Evolutionary conservation across 2,888 invertebrate genomes (phyloP).

Genomic region (Pseudolycoriella hygida): DNA sequence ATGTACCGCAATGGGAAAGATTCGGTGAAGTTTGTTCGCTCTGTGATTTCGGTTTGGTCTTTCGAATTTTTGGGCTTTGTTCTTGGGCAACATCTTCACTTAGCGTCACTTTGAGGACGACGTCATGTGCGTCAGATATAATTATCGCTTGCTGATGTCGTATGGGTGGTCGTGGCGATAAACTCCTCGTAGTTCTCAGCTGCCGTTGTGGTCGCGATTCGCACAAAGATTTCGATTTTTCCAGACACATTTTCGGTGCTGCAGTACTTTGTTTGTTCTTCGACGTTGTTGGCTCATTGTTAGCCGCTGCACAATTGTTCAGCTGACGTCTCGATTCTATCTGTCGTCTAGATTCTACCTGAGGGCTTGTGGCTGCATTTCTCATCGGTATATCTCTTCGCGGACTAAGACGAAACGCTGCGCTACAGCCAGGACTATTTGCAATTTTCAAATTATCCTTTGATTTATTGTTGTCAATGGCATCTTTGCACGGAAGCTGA

Average conservation of each 20-base stretch:
- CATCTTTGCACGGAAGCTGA: background rate
- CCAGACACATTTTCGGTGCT: conserved; percentile 11
- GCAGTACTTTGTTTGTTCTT: conserved; percentile 16
- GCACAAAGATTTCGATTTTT: conserved; percentile 19
- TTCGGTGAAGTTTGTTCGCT: conserved; percentile 30
- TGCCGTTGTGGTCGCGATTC: conserved; percentile 18
- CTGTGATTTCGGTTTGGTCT: conserved; percentile 18
- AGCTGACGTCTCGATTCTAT: background rate
- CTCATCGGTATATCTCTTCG: conserved; percentile 19
- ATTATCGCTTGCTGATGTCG: conserved; percentile 19
- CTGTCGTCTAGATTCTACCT: conserved; percentile 27
- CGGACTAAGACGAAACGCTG: conserved; percentile 10
- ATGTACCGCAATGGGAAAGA: conserved; percentile 19
- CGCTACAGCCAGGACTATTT: background rate
- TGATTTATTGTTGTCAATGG: background rate
- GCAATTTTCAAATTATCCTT: background rate
- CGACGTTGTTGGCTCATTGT: conserved; percentile 12
- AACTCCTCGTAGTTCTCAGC: conserved; percentile 17
- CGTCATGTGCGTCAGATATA: conserved; percentile 17
- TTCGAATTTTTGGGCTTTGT: conserved; percentile 11
- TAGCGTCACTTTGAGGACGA: conserved; percentile 17
- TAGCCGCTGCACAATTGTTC: conserved; percentile 1
- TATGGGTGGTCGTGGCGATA: conserved; percentile 19
- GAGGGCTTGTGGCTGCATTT: conserved; percentile 28
- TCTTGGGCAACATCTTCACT: conserved; percentile 16